Conservation (phyloP, 1,140 invertebrate genomes). For the Diuraphis noxia region DNA sequence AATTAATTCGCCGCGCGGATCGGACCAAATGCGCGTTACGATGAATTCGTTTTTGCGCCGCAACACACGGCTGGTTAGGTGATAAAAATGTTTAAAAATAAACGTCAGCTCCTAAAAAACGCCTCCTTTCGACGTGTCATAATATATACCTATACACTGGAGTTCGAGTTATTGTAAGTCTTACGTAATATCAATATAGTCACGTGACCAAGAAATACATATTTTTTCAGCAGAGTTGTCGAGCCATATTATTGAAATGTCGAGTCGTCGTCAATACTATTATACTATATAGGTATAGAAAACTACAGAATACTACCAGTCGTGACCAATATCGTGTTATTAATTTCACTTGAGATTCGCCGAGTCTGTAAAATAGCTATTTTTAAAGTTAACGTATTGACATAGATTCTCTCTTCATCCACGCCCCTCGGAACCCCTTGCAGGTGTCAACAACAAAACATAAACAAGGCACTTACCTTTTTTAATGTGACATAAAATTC, state of each 20-base stretch:
- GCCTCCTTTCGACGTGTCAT: neutral
- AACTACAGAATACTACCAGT: neutral
- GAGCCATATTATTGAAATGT: neutral
- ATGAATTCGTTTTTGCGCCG: neutral
- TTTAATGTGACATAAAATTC: neutral
- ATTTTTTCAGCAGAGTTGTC: neutral
- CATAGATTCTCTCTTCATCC: neutral
- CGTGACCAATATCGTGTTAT: neutral
- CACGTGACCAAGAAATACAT: neutral
- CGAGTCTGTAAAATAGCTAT: neutral
- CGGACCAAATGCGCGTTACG: neutral
- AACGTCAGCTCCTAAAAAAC: neutral
- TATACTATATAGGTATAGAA: too few relatives aligned
- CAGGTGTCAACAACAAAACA: neutral
- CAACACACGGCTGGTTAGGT: neutral
- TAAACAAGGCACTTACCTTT: neutral
- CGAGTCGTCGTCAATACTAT: neutral
- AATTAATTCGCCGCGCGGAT: neutral
- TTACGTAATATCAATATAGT: neutral
- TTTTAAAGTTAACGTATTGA: neutral
- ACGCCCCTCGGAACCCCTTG: neutral
- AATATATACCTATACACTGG: neutral
- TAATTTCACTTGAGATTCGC: neutral
- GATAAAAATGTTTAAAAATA: constrained; percentile 1
- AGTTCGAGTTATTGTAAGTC: neutral